Percentiles rank a stretch among this genome's conserved stretches.
These are phyloP conservation scores for Threskiornis aethiopicus DNA, from an alignment of 2,797 vertebrate genomes.

Conservation along the genomic window DNA sequence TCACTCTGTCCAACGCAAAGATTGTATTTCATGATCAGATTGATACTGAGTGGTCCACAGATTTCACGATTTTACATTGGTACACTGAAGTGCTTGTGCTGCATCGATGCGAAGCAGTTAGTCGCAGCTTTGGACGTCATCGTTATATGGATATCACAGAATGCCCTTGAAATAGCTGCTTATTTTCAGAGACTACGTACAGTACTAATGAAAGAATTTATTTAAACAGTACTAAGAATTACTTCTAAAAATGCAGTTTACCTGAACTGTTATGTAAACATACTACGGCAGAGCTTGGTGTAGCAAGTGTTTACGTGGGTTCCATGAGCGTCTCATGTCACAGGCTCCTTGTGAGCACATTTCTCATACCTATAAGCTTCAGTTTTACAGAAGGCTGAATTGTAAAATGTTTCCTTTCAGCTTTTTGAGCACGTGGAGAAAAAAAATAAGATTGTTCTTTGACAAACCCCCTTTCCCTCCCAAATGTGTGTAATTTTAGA, in stretches of 20 bases:
- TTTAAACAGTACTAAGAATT: background rate
- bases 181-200: background rate
- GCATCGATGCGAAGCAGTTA: background rate
- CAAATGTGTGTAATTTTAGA: background rate
- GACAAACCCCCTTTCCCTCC: background rate
- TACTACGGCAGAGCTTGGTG: background rate
- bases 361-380: background rate
- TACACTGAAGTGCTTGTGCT: background rate
- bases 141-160: background rate
- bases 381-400: background rate
- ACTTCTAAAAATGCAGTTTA: background rate
- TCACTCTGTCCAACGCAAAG: background rate
- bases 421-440: background rate
- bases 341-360: background rate
- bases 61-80: background rate
- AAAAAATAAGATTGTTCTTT: background rate
- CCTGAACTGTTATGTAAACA: background rate
- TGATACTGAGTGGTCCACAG: background rate
- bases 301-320: background rate
- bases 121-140: accelerated
- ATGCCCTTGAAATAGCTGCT: background rate
- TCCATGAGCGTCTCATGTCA: accelerated
- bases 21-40: background rate
- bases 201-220: background rate
- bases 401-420: background rate